Evolutionary conservation across 2,113 vertebrate species (phyloP).

Genomic region (Thamnaconus septentrionalis): DNA sequence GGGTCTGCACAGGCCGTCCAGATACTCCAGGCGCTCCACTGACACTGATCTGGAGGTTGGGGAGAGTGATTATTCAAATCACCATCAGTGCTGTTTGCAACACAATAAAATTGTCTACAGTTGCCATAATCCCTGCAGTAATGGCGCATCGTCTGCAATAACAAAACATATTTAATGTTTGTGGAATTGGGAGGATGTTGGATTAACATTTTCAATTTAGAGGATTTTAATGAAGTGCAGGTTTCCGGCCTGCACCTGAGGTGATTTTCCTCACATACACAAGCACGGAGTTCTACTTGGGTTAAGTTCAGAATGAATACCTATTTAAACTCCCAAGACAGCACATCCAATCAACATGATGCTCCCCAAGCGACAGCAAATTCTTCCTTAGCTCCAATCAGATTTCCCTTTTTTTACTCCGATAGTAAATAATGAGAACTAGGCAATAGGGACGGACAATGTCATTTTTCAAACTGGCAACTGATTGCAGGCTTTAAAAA

Average conservation of each 20-base stretch:
- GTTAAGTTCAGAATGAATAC: too few species aligned
- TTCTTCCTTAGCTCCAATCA: background rate
- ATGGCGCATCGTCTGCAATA: constrained; percentile 7
- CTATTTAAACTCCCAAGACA: background rate
- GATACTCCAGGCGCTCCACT: constrained; percentile 82
- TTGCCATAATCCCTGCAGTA: background rate
- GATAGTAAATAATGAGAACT: constrained; percentile 4
- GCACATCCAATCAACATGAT: constrained; percentile 16
- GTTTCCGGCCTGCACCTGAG: too few species aligned
- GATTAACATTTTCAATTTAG: too few species aligned
- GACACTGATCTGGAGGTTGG: constrained; percentile 75
- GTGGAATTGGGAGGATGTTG: too few species aligned
- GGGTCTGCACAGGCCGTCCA: constrained; percentile 85
- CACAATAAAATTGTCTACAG: constrained; percentile 6
- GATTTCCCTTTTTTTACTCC: constrained; percentile 2
- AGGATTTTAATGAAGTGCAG: too few species aligned
- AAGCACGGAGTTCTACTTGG: too few species aligned
- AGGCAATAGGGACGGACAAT: background rate
- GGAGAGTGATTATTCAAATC: constrained; percentile 1
- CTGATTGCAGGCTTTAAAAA: background rate
- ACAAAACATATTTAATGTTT: background rate
- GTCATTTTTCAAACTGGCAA: constrained; percentile 6
- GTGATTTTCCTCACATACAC: too few species aligned
- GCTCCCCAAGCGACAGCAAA: constrained; percentile 16
- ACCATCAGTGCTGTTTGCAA: background rate